Conservation (phyloP, 2,113 vertebrate species). For the Cyanoliseus patagonus region DNA sequence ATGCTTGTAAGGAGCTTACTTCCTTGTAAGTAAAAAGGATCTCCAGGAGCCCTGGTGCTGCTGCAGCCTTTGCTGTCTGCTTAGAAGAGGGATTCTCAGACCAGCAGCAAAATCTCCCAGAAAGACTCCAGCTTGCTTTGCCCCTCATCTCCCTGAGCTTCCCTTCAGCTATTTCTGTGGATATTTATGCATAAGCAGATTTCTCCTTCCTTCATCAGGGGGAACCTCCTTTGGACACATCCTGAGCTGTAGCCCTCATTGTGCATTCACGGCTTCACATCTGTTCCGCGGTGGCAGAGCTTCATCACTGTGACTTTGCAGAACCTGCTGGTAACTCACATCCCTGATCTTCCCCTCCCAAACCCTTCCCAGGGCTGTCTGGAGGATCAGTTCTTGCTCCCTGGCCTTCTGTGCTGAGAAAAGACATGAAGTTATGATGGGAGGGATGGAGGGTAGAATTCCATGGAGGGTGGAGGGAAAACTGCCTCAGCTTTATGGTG, state of each 20-base stretch:
- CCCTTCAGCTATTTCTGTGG: not conserved
- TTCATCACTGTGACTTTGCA: not conserved
- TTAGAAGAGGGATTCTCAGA: not conserved
- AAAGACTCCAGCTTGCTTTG: not conserved
- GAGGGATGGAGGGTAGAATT: not conserved
- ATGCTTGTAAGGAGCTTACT: not conserved
- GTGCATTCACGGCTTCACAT: not conserved
- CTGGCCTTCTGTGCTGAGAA: not conserved
- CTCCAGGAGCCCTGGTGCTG: not conserved
- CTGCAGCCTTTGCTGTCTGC: not conserved
- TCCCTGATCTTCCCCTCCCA: not conserved
- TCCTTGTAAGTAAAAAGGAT: not conserved
- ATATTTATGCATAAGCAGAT: not conserved
- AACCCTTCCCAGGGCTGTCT: not conserved
- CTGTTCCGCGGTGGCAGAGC: not conserved
- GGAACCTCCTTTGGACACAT: not conserved
- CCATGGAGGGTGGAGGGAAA: not conserved
- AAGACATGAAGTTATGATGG: fast-evolving
- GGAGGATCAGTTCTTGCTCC: not conserved
- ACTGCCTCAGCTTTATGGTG: fast-evolving
- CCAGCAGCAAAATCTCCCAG: not conserved
- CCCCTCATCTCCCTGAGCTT: not conserved
- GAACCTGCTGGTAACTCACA: not conserved
- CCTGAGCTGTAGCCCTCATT: not conserved
- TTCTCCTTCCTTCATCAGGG: not conserved